Evolutionary conservation across 2,113 vertebrate species (phyloP).

Genomic region (Ictalurus furcatus): DNA sequence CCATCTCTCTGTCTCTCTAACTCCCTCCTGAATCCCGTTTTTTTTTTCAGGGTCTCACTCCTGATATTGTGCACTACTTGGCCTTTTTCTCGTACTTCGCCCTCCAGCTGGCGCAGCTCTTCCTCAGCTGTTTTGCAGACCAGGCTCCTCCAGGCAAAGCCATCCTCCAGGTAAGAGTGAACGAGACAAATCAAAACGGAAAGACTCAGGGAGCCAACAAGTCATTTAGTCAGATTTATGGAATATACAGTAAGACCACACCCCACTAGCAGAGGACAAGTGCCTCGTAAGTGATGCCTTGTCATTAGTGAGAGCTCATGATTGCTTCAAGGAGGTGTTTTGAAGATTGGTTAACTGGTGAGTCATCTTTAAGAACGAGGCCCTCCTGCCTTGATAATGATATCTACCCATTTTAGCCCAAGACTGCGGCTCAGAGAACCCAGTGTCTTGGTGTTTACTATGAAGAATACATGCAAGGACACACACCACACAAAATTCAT

Average conservation of each 20-base stretch:
- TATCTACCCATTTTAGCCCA: slow-evolving; percentile 36
- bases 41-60: slow-evolving; percentile 74
- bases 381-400: slow-evolving; percentile 45
- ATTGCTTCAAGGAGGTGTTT: slow-evolving; percentile 43
- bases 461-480: slow-evolving; percentile 22
- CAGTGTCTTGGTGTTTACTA: slow-evolving; percentile 13
- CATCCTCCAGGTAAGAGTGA: slow-evolving; percentile 71
- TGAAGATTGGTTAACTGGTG: slow-evolving; percentile 25
- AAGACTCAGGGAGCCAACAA: slow-evolving; percentile 8
- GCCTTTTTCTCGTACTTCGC: slow-evolving; percentile 78
- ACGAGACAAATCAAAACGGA: neutral
- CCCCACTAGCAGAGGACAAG: neutral
- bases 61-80: slow-evolving; percentile 77
- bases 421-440: slow-evolving; percentile 32
- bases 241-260: neutral
- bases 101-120: slow-evolving; percentile 80
- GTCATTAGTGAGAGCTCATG: slow-evolving; percentile 39
- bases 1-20: neutral
- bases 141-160: slow-evolving; percentile 76
- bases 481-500: slow-evolving; percentile 11
- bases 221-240: neutral
- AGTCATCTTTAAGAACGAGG: slow-evolving; percentile 11
- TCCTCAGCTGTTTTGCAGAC: slow-evolving; percentile 86
- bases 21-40: slow-evolving; percentile 18
- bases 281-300: slow-evolving; percentile 7